Evolutionary conservation across 1,140 invertebrate genomes (phyloP), one percentile per base, ranked within the genome.

Genomic region (Onthophagus taurus): DNA sequence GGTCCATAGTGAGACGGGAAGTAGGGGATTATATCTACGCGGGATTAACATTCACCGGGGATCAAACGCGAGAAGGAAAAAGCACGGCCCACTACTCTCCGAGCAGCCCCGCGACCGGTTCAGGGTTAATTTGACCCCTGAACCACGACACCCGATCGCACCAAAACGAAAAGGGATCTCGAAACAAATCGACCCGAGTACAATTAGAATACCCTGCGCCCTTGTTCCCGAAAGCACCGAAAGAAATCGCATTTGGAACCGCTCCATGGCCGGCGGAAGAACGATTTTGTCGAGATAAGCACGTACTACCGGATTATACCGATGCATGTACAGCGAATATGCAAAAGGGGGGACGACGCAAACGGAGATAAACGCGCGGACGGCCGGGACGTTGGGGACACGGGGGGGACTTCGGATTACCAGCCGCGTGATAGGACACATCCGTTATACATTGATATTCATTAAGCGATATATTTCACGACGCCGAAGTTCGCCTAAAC

Each of bases 11-110:
- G 54, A 60, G 54, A 61, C 50, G 57, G 58, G 59, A 59, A 60
- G 49, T 54, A 42, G 51, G 48, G 53, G 60, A 60, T 62, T 60
- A 60, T 48, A 48, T 48, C 45, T 50, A 48, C 49, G 38, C 44
- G 43, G 49, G 60, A 62, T 62, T 62, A 62, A 53, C 58, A 58
- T 60, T 62, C 52, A 54, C 51, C 45, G 47, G 52, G 53, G 48
- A 59, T 57, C 51, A 55, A 57, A 55, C 56, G 56, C 58, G 30
- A 52, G 54, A 50, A 59, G 50, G 58, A 59, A 59, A 58, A 47
- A n/a, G 13, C 23, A n/a, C n/a, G n/a, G 24, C 24, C 24, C 24
- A n/a, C 24, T 26, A 26, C 7, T 26, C 24, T 26, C 7, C 24
- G n/a, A 7, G n/a, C n/a, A 60, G 50, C 47, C 49, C 48, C 45